Conservation (phyloP, 2,113 vertebrate genomes). For the Rhynchopsitta pachyrhyncha region DNA sequence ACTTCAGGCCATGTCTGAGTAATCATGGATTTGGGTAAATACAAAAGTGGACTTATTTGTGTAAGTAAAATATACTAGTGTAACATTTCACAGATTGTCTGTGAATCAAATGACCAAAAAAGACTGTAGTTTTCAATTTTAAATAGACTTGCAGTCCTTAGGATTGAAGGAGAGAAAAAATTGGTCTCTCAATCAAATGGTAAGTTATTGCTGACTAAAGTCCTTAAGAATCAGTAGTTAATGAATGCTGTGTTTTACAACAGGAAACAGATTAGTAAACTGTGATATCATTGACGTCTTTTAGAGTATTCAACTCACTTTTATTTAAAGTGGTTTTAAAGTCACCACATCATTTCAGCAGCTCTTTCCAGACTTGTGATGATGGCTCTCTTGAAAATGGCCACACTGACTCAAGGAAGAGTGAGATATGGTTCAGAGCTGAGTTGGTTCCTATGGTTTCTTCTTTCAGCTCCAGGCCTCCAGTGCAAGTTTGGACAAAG, state of each 20-base stretch:
- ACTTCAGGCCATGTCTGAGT: background rate
- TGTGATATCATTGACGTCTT: background rate
- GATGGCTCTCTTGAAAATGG: background rate
- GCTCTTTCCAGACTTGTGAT: background rate
- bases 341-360: background rate
- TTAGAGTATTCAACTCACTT: conserved; percentile 23
- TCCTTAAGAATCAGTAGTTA: conserved; percentile 47
- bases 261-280: conserved; percentile 20
- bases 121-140: conserved; percentile 13
- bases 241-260: conserved; percentile 47
- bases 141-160: background rate
- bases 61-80: background rate
- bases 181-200: conserved; percentile 20
- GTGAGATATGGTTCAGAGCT: background rate
- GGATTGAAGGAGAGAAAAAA: conserved; percentile 13
- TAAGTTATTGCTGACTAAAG: background rate
- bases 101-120: conserved; percentile 10
- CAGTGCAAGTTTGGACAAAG: background rate
- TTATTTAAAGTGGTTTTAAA: conserved; percentile 39
- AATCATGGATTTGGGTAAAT: background rate
- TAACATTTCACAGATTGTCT: background rate
- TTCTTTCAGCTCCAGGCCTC: background rate
- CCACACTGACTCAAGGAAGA: background rate
- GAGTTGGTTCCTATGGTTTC: background rate
- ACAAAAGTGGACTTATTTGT: background rate